Conservation (phyloP, 2,797 vertebrate genomes). For the Botia kubotai region DNA sequence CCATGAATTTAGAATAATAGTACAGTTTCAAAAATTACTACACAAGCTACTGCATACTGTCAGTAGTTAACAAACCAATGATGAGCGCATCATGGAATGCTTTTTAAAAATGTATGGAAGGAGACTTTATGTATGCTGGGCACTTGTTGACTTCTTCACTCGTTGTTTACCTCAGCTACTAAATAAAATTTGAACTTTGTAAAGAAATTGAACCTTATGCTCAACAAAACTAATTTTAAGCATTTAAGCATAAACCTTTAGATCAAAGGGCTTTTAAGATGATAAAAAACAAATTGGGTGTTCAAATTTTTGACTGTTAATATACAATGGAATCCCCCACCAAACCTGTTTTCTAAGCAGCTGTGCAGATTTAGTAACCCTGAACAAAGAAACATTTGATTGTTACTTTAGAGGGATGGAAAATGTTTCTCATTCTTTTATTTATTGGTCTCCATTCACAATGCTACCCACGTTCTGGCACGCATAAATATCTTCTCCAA, state of each 20-base stretch:
- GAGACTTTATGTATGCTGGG: too few species aligned
- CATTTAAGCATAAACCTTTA: not conserved
- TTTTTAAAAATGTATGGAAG: too few species aligned
- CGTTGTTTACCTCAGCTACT: too few species aligned
- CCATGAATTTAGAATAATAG: too few species aligned
- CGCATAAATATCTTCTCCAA: conserved; percentile 3
- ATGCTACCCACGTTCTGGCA: not conserved
- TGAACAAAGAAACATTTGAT: conserved; percentile 36
- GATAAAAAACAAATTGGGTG: too few species aligned
- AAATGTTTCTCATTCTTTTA: conserved; percentile 9
- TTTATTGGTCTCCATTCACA: conserved; percentile 4
- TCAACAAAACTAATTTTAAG: not conserved
- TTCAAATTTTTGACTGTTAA: not conserved
- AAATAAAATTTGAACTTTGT: too few species aligned
- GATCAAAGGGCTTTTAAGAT: not conserved
- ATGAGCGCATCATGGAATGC: too few species aligned
- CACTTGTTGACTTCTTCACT: too few species aligned
- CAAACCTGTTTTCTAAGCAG: not conserved
- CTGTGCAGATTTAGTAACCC: not conserved
- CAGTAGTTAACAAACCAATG: too few species aligned
- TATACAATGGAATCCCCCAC: not conserved
- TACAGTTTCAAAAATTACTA: too few species aligned
- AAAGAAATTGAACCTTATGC: too few species aligned
- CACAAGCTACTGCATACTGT: too few species aligned
- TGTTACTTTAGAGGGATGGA: conserved; percentile 8